phyloP scores from a whole-genome alignment of 2,113 vertebrate species.

The Enhydra lutris region DNA sequence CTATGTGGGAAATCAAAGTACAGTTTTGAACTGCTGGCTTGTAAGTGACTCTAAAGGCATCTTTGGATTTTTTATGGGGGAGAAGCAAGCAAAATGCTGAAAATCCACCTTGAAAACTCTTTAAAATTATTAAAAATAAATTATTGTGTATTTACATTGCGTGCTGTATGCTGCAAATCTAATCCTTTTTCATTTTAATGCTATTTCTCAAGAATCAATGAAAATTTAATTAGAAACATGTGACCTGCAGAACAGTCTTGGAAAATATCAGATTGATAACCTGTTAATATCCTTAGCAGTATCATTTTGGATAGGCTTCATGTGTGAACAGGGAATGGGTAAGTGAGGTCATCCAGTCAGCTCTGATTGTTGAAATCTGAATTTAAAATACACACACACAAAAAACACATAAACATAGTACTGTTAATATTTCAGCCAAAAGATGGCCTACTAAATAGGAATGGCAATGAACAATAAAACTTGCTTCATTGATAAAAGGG shows the following conservation, averaged over 20 bases:
- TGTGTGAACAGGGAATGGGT: not conserved
- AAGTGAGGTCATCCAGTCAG: not conserved
- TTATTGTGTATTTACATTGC: slow-evolving; percentile 6
- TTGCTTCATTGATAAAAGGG: not conserved
- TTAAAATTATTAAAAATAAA: not conserved
- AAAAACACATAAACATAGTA: not conserved
- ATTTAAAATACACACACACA: not conserved
- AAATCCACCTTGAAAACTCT: not conserved
- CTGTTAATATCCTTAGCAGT: not conserved
- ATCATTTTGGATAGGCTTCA: slow-evolving; percentile 38
- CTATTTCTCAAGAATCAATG: slow-evolving; percentile 9
- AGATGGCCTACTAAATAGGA: not conserved
- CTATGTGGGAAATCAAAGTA: not conserved
- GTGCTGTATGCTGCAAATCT: not conserved
- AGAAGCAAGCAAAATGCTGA: not conserved
- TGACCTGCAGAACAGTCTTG: not conserved
- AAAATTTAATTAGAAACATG: slow-evolving; percentile 20
- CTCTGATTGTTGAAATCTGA: slow-evolving; percentile 11
- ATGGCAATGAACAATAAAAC: slow-evolving; percentile 24
- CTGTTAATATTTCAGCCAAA: slow-evolving; percentile 2
- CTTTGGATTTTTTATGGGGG: not conserved
- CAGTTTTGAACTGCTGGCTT: not conserved
- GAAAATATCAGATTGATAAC: slow-evolving; percentile 36
- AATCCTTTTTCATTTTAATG: slow-evolving; percentile 16
- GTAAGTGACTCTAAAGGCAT: not conserved